phyloP scores from a whole-genome alignment of 2,888 invertebrate genomes.

The Monopis laevigella region DNA sequence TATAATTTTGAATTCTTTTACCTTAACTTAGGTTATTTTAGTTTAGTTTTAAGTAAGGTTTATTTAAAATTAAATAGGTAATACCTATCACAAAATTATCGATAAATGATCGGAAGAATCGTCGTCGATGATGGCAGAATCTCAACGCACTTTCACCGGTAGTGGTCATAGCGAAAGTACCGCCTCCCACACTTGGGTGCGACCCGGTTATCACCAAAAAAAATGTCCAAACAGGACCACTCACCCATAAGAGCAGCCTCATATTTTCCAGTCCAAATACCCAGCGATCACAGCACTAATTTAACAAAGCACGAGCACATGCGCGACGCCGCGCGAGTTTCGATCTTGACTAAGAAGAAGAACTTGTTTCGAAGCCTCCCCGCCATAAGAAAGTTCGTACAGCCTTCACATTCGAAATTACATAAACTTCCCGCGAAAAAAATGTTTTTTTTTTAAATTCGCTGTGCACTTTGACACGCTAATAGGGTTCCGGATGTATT shows the following conservation, averaged over 20 bases:
- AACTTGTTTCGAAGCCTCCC: constrained; percentile 34
- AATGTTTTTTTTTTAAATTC: constrained; percentile 4
- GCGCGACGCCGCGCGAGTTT: constrained; percentile 53
- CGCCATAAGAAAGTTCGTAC: constrained; percentile 44
- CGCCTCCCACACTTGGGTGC: no score
- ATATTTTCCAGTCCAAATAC: constrained; percentile 34
- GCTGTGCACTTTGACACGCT: neutral
- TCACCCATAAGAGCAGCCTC: constrained; percentile 59
- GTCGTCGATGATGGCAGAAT: neutral
- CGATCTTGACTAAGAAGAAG: constrained; percentile 37
- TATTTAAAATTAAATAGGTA: no score
- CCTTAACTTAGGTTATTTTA: no score
- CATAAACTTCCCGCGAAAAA: constrained; percentile 12
- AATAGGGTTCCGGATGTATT: neutral
- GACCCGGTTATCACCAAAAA: no score
- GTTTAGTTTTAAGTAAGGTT: no score
- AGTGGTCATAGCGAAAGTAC: constrained; percentile 5
- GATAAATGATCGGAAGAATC: no score
- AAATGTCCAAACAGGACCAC: constrained; percentile 24
- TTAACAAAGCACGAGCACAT: constrained; percentile 43
- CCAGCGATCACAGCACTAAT: constrained; percentile 41
- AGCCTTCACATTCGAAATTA: constrained; percentile 47
- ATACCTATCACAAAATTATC: no score
- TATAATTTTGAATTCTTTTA: no score
- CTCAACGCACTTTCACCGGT: constrained; percentile 7